These are phyloP conservation scores for Buceros bicornis DNA, from an alignment of 2,797 vertebrate genomes.

Conservation along the genomic window DNA sequence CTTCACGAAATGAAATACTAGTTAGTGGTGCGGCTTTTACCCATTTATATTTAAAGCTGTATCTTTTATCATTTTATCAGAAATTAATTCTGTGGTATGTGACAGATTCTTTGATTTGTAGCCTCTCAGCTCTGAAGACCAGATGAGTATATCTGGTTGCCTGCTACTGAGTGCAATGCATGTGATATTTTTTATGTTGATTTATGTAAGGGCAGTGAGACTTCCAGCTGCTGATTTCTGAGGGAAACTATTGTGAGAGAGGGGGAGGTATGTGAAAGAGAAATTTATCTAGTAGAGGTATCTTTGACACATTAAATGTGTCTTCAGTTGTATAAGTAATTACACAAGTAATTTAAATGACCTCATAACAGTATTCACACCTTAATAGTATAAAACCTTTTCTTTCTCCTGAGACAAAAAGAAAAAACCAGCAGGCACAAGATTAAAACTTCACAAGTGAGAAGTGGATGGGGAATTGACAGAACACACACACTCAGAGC, in stretches of 20 bases:
- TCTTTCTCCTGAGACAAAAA: constrained; percentile 60
- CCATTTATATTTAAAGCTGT: neutral
- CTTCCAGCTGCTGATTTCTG: constrained; percentile 27
- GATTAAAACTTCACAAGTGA: constrained; percentile 62
- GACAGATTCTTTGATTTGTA: neutral
- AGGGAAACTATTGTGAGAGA: neutral
- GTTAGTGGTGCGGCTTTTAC: neutral
- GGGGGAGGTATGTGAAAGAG: neutral
- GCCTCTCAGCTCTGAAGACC: neutral
- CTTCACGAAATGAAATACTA: neutral
- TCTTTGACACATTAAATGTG: constrained; percentile 16
- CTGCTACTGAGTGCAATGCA: neutral
- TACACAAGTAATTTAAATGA: constrained; percentile 56
- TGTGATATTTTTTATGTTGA: neutral
- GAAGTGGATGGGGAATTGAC: constrained; percentile 58
- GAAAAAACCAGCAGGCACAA: constrained; percentile 3
- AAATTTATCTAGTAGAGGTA: neutral
- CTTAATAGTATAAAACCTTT: constrained; percentile 63
- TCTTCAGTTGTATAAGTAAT: constrained; percentile 51
- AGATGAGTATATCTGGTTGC: neutral
- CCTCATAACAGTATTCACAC: constrained; percentile 65
- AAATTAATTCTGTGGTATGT: neutral
- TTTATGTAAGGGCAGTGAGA: neutral
- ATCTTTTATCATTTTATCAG: neutral
- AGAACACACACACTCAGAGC: neutral